Evolutionary conservation across 1,140 invertebrate species (phyloP), one percentile per base, ranked within the genome.

Genomic region (Macrobrachium rosenbergii): DNA sequence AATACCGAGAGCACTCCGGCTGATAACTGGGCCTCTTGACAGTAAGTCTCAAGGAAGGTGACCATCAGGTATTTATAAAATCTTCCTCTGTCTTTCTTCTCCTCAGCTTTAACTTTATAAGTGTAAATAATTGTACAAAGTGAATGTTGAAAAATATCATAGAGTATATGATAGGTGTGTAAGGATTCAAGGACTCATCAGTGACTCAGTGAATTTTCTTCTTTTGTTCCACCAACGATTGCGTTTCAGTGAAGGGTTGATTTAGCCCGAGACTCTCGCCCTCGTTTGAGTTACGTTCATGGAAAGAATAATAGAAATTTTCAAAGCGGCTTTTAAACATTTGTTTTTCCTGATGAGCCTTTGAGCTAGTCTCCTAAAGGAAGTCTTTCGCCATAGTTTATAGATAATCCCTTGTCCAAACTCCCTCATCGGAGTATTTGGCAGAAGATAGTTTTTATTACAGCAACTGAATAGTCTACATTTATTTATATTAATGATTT

Each of bases 361-460:
- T 62, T 81, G 85, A 80, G 23, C 8, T 37, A 75, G 60, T 72
- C 63, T 75, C 78, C 79, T 69, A 75, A 87, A 64, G 79, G 63
- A 87, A 76, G 85, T 87, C 85, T 87, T 87, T 87, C 85, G 85
- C 78, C 62, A 72, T 87, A 87, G 85, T 81, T 80, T 76, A 52
- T 73, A 73, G 79, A 11, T 63, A 76, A 87, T 76, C 72, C 77
- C 63, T 82, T 60, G 72, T 60, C 64, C 81, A 64, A 76, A 60
- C 85, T 81, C 78, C 75, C 78, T 87, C 63, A 76, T 21, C 16
- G 43, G 64, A 72, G 78, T 75, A 52, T 60, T 59, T 87, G 85
- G 77, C 72, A 81, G 64, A 87, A 81, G 79, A 81, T 87, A 82
- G 85, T 83, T 87, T 87, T 87, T 87, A 87, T 87, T 87, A 87